Evolutionary conservation across 2,888 invertebrate genomes (phyloP).

Genomic region (Sclerodermus sp.): DNA sequence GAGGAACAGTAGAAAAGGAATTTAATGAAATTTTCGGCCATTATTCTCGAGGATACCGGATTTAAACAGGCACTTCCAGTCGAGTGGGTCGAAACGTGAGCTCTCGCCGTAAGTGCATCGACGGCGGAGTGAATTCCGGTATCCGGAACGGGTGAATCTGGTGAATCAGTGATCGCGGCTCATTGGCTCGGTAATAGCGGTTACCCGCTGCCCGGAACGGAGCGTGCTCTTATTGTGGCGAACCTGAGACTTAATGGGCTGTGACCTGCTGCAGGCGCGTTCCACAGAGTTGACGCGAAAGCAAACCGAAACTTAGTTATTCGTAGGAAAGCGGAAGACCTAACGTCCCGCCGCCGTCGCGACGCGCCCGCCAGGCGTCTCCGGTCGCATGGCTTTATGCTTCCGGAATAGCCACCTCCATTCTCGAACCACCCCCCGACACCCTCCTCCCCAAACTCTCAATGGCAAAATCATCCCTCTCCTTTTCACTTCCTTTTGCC

Average conservation of each 20-base stretch:
- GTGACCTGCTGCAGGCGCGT: constrained; percentile 32
- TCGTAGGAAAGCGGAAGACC: constrained; percentile 45
- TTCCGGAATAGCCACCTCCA: constrained; percentile 32
- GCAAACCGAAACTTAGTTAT: constrained; percentile 46
- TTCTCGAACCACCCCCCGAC: not conserved
- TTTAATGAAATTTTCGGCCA: too few species aligned
- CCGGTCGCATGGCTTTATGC: constrained; percentile 56
- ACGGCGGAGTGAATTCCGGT: constrained; percentile 22
- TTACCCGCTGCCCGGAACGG: constrained; percentile 50
- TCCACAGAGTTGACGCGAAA: constrained; percentile 8
- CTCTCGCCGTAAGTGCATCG: too few species aligned
- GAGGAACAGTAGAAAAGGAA: too few species aligned
- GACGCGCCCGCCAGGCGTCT: constrained; percentile 52
- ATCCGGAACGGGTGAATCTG: constrained; percentile 45
- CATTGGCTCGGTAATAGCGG: constrained; percentile 56
- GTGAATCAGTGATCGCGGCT: constrained; percentile 40
- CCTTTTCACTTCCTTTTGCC: too few species aligned
- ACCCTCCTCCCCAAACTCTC: constrained; percentile 21
- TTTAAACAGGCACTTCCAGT: too few species aligned
- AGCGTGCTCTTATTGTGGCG: constrained; percentile 48
- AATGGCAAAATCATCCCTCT: too few species aligned
- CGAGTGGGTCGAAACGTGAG: too few species aligned
- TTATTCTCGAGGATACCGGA: too few species aligned
- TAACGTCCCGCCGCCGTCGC: constrained; percentile 43
- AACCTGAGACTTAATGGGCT: constrained; percentile 50